A percentile compares a stretch with the other conserved stretches of the same genome.
These are phyloP conservation scores for Octonoba sinensis DNA, from an alignment of 2,888 invertebrate genomes.

Conservation along the genomic window DNA sequence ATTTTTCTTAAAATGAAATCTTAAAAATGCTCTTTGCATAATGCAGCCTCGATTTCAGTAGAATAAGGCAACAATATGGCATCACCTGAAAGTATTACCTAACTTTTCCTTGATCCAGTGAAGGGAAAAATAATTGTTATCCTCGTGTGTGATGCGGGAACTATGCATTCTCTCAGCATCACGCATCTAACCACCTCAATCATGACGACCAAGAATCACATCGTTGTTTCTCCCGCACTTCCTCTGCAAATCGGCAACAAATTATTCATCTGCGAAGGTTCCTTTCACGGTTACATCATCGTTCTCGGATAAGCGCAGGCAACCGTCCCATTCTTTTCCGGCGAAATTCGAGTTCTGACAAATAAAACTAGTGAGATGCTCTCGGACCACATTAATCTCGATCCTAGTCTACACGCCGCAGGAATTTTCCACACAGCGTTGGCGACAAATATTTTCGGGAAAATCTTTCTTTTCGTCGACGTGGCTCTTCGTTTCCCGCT, in stretches of 20 bases:
- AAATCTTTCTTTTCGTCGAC: conserved; percentile 48
- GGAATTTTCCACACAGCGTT: conserved; percentile 30
- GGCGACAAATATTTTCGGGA: conserved; percentile 50
- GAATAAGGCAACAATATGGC: too few relatives aligned
- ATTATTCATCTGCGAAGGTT: too few relatives aligned
- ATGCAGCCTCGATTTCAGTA: too few relatives aligned
- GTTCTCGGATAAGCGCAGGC: conserved; percentile 15
- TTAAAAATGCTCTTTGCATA: too few relatives aligned
- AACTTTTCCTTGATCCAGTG: too few relatives aligned
- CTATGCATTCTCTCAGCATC: too few relatives aligned
- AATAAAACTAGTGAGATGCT: conserved; percentile 52
- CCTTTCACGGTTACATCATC: conserved; percentile 7
- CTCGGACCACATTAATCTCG: conserved; percentile 47
- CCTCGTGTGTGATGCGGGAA: too few relatives aligned
- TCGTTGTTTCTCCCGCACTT: too few relatives aligned
- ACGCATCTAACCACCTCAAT: background rate
- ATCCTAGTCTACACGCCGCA: conserved; percentile 22
- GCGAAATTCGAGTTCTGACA: conserved; percentile 47
- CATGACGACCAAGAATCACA: too few relatives aligned
- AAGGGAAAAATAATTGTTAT: too few relatives aligned
- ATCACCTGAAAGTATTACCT: too few relatives aligned
- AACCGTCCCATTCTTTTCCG: conserved; percentile 8
- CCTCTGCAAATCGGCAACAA: background rate
- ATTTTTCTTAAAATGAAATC: too few relatives aligned
- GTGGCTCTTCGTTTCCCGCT: conserved; percentile 52